Percentiles rank a stretch among this genome's conserved stretches.
Conservation (phyloP, 2,888 invertebrate species). For the Azorinus chamasolen region DNA sequence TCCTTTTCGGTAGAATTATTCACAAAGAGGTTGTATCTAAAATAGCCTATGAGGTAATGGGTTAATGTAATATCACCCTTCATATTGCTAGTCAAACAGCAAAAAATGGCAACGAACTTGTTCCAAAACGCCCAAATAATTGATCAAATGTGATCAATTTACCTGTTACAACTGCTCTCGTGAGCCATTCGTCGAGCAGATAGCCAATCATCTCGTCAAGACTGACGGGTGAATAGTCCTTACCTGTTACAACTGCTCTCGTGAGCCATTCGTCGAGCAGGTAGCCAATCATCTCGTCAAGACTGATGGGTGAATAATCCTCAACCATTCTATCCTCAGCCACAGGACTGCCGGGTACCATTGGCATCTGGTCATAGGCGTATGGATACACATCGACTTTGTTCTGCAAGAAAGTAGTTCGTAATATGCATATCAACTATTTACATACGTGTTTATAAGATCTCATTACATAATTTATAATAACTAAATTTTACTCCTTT, state of each 20-base stretch:
- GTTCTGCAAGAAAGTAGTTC: slow-evolving; percentile 3
- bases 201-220: slow-evolving; percentile 65
- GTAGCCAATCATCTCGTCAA: slow-evolving; percentile 65
- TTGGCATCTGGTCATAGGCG: slow-evolving; percentile 30
- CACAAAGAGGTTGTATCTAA: no score
- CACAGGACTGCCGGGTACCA: slow-evolving; percentile 2
- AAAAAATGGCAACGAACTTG: no score
- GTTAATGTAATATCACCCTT: no score
- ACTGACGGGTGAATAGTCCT: slow-evolving; percentile 53
- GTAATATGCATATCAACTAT: no score
- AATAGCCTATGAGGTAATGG: no score
- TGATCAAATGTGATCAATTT: no score
- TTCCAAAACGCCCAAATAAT: no score
- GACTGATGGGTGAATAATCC: slow-evolving; percentile 53
- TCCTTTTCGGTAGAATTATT: no score
- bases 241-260: slow-evolving; percentile 67
- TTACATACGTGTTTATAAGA: no score
- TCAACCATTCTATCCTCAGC: slow-evolving; percentile 27
- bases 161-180: slow-evolving; percentile 68
- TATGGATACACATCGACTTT: slow-evolving; percentile 54
- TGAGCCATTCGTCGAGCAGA: slow-evolving; percentile 67
- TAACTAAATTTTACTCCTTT: no score
- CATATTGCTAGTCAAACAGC: no score
- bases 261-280: slow-evolving; percentile 69
- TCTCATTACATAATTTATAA: no score